phyloP scores from a whole-genome alignment of 2,888 invertebrate species.

The Luffia ferchaultella region DNA sequence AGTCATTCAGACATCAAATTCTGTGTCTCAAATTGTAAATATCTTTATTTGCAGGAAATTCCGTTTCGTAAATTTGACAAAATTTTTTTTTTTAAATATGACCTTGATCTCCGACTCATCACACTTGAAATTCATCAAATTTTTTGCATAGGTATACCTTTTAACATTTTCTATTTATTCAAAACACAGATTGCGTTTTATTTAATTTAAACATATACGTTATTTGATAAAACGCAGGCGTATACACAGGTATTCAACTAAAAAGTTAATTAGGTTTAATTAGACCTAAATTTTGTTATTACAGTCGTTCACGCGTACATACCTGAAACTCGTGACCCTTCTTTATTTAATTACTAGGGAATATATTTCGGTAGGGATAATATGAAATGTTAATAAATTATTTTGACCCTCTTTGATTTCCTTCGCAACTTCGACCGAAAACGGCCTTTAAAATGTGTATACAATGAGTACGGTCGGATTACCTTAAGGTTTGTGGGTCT shows the following conservation, averaged over 20 bases:
- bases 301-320: background rate
- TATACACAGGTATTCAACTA: background rate
- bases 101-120: too few species aligned
- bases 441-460: background rate
- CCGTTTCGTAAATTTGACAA: too few species aligned
- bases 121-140: too few species aligned
- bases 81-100: too few species aligned
- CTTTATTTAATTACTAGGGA: background rate
- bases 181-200: too few species aligned
- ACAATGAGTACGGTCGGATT: background rate
- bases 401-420: slow-evolving; percentile 1
- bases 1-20: too few species aligned
- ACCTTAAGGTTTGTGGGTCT: background rate
- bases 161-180: too few species aligned
- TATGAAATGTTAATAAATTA: slow-evolving; percentile 1
- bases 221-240: background rate
- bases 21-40: too few species aligned
- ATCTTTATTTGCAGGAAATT: too few species aligned
- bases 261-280: background rate
- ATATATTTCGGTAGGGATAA: background rate
- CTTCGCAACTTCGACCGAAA: slow-evolving; percentile 1
- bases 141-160: too few species aligned
- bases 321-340: background rate
- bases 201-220: background rate
- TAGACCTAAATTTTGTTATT: background rate